Percentiles rank a stretch among this genome's conserved stretches.
These are phyloP conservation scores for Agrochola macilenta DNA, from an alignment of 2,888 invertebrate genomes.

Conservation along the genomic window DNA sequence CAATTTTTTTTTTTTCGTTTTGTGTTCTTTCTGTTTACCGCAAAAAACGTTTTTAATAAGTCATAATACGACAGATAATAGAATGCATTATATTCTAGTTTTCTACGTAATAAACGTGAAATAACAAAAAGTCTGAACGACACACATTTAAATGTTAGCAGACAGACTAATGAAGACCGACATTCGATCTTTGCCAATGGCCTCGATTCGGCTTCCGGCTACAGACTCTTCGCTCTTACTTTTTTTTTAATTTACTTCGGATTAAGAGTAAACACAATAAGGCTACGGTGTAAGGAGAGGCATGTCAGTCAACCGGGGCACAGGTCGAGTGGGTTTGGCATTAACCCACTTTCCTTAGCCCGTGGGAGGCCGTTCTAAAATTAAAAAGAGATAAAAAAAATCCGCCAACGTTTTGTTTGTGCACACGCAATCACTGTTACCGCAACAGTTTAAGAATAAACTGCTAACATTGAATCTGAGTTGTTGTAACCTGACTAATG, in stretches of 20 bases:
- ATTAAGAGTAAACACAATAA: slow-evolving; percentile 70
- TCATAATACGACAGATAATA: slow-evolving; percentile 26
- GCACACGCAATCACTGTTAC: slow-evolving; percentile 80
- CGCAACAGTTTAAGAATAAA: slow-evolving; percentile 82
- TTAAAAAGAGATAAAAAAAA: slow-evolving; percentile 80
- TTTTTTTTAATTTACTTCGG: slow-evolving; percentile 67
- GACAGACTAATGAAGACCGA: slow-evolving; percentile 48
- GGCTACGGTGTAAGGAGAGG: slow-evolving; percentile 73
- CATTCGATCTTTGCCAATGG: slow-evolving; percentile 75
- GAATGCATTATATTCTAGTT: slow-evolving; percentile 31
- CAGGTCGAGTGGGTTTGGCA: slow-evolving; percentile 87
- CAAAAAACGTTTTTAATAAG: background rate
- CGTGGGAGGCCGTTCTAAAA: slow-evolving; percentile 89
- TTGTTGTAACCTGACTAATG: slow-evolving; percentile 66
- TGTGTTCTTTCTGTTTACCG: too few species aligned
- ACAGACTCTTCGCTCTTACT: slow-evolving; percentile 72
- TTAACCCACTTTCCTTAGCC: slow-evolving; percentile 86
- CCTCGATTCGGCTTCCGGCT: slow-evolving; percentile 75
- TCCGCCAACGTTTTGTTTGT: slow-evolving; percentile 79
- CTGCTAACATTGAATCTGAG: slow-evolving; percentile 72
- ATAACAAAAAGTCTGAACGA: slow-evolving; percentile 37
- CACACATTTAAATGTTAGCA: slow-evolving; percentile 45
- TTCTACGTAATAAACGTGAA: slow-evolving; percentile 38
- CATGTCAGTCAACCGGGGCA: slow-evolving; percentile 81
- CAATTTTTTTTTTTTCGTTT: too few species aligned